A percentile compares a stretch with the other conserved stretches of the same genome.
phyloP scores from a whole-genome alignment of 2,797 vertebrate species.

The Iguana delicatissima region DNA sequence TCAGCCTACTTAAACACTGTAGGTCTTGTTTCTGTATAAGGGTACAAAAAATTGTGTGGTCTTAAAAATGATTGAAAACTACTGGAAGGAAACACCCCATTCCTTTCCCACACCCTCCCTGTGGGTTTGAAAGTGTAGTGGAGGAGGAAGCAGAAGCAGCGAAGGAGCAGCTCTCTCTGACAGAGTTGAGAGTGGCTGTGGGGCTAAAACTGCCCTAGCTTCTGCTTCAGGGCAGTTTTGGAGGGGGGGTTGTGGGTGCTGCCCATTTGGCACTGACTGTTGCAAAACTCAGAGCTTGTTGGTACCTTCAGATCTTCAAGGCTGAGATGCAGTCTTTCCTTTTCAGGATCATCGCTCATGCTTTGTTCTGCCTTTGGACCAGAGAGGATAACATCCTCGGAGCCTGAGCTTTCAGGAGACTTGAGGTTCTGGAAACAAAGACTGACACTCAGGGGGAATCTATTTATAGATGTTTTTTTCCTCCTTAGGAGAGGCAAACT shows the following conservation, averaged over 20 bases:
- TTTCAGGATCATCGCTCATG: slow-evolving; percentile 66
- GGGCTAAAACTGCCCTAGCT: not conserved
- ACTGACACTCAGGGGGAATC: not conserved
- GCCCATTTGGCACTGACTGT: not conserved
- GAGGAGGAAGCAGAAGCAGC: no score
- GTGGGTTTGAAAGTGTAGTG: no score
- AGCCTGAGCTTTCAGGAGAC: slow-evolving; percentile 28
- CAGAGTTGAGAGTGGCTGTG: no score
- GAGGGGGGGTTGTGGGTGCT: not conserved
- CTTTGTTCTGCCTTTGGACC: slow-evolving; percentile 54
- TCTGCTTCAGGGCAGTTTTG: not conserved
- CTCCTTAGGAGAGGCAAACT: not conserved
- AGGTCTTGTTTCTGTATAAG: not conserved
- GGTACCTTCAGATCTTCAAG: slow-evolving; percentile 87
- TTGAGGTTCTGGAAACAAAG: slow-evolving; percentile 43
- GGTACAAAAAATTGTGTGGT: no score
- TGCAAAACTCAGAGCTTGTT: not conserved
- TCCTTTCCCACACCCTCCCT: not conserved
- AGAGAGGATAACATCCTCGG: slow-evolving; percentile 37
- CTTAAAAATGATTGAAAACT: not conserved
- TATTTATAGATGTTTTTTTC: not conserved
- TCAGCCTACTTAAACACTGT: not conserved
- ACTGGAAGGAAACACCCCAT: not conserved
- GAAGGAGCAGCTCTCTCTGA: not conserved
- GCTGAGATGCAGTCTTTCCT: slow-evolving; percentile 84